phyloP scores from a whole-genome alignment of 2,797 vertebrate species.

The Sebastes oblongus region DNA sequence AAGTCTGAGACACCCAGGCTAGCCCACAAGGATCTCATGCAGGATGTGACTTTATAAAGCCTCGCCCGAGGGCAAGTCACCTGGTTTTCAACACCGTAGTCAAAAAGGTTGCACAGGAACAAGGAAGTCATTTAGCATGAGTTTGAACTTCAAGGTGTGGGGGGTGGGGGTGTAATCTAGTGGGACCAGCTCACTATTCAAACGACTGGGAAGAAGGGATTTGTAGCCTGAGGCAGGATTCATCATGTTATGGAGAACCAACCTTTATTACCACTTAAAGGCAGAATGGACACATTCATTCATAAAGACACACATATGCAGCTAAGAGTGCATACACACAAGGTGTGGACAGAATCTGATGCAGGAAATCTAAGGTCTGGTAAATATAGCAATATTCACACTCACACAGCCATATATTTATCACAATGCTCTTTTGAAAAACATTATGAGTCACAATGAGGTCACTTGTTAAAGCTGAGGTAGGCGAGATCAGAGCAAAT shows the following conservation, averaged over 20 bases:
- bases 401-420: not conserved
- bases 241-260: slow-evolving; percentile 56
- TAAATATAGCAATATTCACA: not conserved
- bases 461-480: not conserved
- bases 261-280: slow-evolving; percentile 53
- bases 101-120: slow-evolving; percentile 78
- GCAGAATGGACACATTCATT: slow-evolving; percentile 14
- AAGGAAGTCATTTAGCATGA: slow-evolving; percentile 76
- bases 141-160: slow-evolving; percentile 69
- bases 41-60: slow-evolving; percentile 80
- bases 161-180: slow-evolving; percentile 27
- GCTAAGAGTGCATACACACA: not conserved
- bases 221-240: slow-evolving; percentile 50
- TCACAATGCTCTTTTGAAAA: not conserved
- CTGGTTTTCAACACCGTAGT: slow-evolving; percentile 77
- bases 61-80: slow-evolving; percentile 76
- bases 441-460: too few relatives aligned
- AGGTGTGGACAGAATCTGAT: not conserved
- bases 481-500: too few relatives aligned
- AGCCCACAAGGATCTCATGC: slow-evolving; percentile 69
- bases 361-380: not conserved
- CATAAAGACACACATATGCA: slow-evolving; percentile 1
- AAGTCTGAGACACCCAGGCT: slow-evolving; percentile 64
- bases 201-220: slow-evolving; percentile 58
- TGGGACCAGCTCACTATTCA: slow-evolving; percentile 54